A percentile compares a stretch with the other conserved stretches of the same genome.
phyloP scores from a whole-genome alignment of 2,888 invertebrate species.

The Dorcus parallelipipedus region DNA sequence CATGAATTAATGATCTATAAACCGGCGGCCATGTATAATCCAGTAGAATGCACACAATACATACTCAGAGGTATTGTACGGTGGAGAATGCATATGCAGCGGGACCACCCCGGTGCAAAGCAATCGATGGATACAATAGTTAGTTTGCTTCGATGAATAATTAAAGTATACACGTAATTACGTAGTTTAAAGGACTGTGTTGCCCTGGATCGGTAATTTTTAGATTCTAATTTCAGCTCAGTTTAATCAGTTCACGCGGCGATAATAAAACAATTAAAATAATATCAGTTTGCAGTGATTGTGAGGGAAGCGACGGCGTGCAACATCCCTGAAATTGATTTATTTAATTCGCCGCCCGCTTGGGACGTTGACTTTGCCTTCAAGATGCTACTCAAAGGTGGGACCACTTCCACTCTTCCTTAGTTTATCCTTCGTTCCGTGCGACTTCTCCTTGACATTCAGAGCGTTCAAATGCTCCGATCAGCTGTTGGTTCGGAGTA shows the following conservation, averaged over 20 bases:
- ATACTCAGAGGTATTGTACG: constrained; percentile 42
- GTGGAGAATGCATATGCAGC: constrained; percentile 38
- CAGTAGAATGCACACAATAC: constrained; percentile 39
- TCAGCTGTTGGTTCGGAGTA: constrained; percentile 31
- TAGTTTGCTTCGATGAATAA: constrained; percentile 42
- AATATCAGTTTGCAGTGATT: constrained; percentile 16
- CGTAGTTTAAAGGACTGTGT: constrained; percentile 27
- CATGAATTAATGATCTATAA: constrained; percentile 41
- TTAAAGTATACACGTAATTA: constrained; percentile 40
- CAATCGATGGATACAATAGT: constrained; percentile 44
- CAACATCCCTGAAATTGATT: constrained; percentile 29
- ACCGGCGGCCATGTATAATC: constrained; percentile 40
- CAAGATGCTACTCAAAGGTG: constrained; percentile 22
- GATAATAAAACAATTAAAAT: constrained; percentile 21
- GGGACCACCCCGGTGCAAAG: constrained; percentile 40
- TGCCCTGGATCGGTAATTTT: constrained; percentile 10
- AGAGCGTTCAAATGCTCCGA: constrained; percentile 22
- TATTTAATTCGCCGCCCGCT: constrained; percentile 26
- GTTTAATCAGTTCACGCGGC: constrained; percentile 20
- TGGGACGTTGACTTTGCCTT: constrained; percentile 28
- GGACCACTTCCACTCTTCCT: constrained; percentile 6
- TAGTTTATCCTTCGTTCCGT: neutral
- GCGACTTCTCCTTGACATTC: constrained; percentile 29
- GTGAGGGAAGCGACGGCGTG: constrained; percentile 20
- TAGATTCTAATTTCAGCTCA: constrained; percentile 13